Conservation (phyloP, 1,140 invertebrate genomes). For the Drepana arcuata region DNA sequence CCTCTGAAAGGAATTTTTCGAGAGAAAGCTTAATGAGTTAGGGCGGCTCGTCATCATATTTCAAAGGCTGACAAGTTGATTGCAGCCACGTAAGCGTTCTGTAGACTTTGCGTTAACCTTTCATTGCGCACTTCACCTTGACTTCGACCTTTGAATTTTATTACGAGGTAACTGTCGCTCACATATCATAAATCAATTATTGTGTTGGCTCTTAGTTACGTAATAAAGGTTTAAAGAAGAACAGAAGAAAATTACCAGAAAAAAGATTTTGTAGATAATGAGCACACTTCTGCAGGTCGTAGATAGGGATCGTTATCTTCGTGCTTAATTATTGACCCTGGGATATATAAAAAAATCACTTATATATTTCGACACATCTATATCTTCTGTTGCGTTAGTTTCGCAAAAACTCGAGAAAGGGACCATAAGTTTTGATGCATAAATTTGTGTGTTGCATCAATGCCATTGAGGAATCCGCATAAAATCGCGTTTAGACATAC, state of each 20-base stretch:
- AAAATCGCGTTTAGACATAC: too few relatives aligned
- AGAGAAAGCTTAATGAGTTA: conserved; percentile 24
- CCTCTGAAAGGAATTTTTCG: conserved; percentile 7
- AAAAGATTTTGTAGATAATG: background rate
- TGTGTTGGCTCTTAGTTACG: too few relatives aligned
- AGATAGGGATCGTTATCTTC: background rate
- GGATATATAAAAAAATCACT: too few relatives aligned
- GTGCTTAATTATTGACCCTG: too few relatives aligned
- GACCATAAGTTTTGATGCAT: too few relatives aligned
- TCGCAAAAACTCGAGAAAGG: too few relatives aligned
- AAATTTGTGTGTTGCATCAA: too few relatives aligned
- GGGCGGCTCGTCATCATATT: conserved; percentile 33
- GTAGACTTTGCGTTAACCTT: conserved; percentile 45
- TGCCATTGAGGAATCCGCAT: too few relatives aligned
- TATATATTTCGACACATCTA: too few relatives aligned
- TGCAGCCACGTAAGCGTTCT: conserved; percentile 34
- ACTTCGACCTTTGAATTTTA: conserved; percentile 22
- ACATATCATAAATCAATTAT: too few relatives aligned
- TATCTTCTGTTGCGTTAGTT: too few relatives aligned
- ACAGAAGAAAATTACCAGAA: background rate
- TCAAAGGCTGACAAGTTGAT: conserved; percentile 57
- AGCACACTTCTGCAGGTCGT: background rate
- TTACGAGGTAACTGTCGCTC: too few relatives aligned
- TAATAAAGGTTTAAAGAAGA: background rate
- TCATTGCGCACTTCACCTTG: conserved; percentile 52